Base-by-base conservation (phyloP, 2,113 vertebrate species). In the Eurypyga helias region DNA sequence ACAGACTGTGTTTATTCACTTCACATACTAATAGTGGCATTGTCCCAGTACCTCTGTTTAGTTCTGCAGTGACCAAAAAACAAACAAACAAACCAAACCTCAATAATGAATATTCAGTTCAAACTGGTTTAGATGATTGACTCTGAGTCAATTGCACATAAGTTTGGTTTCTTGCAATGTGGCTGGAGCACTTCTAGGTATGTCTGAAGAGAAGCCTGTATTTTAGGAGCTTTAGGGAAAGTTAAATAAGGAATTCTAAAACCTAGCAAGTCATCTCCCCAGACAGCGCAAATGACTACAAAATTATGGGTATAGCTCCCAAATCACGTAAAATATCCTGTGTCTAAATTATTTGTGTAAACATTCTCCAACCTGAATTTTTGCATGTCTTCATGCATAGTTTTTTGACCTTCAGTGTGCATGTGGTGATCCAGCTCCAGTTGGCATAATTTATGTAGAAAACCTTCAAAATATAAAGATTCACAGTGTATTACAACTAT, bases 401-500 rank as follows among this genome's bases (percentile, higher is more conserved):
- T 48, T 54, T 77, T 76, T 51, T 80, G 19, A 46, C 48, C 58
- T 71, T 67, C 45, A 71, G 24, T 48, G 11, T 45, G 10, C 13
- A 24, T n/a, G 8, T 34, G 13, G 17, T 33, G 12, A 77, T 90
- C n/a, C 34, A 71, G 18, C 9, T 67, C 65, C 34, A 46, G 31
- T 11, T 11, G 12, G 19, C 36, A 70, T 62, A 73, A 83, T 77
- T 70, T 72, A 48, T 28, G 17, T 15, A 58, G 46, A 69, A 96
- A 93, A 73, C 9, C 23, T 88, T 61, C 34, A 83, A 88, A 90
- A 23, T 12, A 41, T 62, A 48, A 93, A 77, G 54, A 92, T 88
- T 62, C 49, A 58, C 29, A 62, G 4, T 38, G 7, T 43, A 62
- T 83, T 55, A 38, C 31, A 83, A 77, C 9, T 77, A 7, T 41